Evolutionary conservation across 2,888 invertebrate species (phyloP), one percentile per base, ranked within the genome.

Genomic region (Sympetrum striolatum): DNA sequence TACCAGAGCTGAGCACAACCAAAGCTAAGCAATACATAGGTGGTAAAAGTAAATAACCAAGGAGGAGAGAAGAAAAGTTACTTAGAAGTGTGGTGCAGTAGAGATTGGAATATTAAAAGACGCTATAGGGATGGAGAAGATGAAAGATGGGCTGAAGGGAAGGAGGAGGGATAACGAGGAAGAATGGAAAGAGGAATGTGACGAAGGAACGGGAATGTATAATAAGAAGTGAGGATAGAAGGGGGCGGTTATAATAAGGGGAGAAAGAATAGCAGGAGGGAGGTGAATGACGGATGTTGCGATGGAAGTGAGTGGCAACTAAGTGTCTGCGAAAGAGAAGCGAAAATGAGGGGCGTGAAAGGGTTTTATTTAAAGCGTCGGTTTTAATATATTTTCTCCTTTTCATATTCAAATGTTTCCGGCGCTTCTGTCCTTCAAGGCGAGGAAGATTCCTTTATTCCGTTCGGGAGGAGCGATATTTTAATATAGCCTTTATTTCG

Each of bases 391-490:
- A 14, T 86, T 86, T 64, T 37, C 60, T 60, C 37, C 58, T 64
- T 86, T 86, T 64, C 86, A 86, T 60, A 86, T 86, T 86, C 86
- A 86, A 86, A 86, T 86, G 86, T 64, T 86, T 86, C 82, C 82
- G 82, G 82, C 82, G 82, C 82, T 58, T 64, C 73, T 37, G 86
- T 37, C 86, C 60, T 86, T 53, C 39, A 35, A 60, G 80, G 25
- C 14, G 60, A 60, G 86, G 22, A 37, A 60, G 37, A 60, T 60
- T 60, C 86, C 39, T 37, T 58, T 64, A 37, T 60, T 86, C 39
- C 37, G 37, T 22, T 22, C 82, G 58, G 82, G 44, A 35, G 82
- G 82, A 64, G 25, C 25, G 82, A 86, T 86, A 86, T 86, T 86
- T 86, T 86, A 86, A 86, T 86, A 86, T 64, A 60, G 86, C 31